These are phyloP conservation scores for Gallinago undulata DNA, from an alignment of 2,113 vertebrate genomes.

Conservation along the genomic window DNA sequence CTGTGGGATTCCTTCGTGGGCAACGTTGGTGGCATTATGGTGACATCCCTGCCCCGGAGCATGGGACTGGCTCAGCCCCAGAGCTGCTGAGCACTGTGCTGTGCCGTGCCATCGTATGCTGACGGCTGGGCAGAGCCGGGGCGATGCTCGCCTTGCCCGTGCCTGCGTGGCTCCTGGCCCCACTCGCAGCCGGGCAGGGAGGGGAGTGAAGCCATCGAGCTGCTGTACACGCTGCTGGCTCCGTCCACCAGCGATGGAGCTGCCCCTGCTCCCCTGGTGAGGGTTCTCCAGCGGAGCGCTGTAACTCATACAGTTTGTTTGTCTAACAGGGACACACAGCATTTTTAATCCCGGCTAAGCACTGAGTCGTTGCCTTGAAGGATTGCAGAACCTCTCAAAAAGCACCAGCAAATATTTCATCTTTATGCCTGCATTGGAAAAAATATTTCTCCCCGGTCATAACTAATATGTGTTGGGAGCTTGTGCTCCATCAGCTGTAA, in stretches of 20 bases:
- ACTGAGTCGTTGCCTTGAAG: neutral
- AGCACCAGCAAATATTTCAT: neutral
- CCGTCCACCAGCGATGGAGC: neutral
- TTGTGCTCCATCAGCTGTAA: neutral
- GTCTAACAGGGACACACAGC: neutral
- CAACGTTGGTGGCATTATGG: neutral
- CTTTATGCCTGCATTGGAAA: neutral
- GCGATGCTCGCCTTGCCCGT: neutral
- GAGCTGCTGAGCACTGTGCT: neutral
- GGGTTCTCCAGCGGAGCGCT: accelerated
- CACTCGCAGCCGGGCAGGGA: neutral
- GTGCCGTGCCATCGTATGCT: accelerated
- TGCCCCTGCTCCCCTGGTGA: neutral
- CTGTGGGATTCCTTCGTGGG: neutral
- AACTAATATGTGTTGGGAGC: neutral
- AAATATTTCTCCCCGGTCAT: neutral
- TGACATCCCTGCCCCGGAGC: neutral
- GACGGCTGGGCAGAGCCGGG: neutral
- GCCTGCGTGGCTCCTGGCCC: neutral
- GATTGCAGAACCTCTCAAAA: neutral
- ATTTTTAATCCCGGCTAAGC: slow-evolving; percentile 9
- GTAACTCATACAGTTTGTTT: neutral
- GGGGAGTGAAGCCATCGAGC: accelerated
- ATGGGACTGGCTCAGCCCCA: neutral
- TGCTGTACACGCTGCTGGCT: neutral